Evolutionary conservation across 2,888 invertebrate species (phyloP), one percentile per base, ranked within the genome.

Genomic region (Phasia obesa): DNA sequence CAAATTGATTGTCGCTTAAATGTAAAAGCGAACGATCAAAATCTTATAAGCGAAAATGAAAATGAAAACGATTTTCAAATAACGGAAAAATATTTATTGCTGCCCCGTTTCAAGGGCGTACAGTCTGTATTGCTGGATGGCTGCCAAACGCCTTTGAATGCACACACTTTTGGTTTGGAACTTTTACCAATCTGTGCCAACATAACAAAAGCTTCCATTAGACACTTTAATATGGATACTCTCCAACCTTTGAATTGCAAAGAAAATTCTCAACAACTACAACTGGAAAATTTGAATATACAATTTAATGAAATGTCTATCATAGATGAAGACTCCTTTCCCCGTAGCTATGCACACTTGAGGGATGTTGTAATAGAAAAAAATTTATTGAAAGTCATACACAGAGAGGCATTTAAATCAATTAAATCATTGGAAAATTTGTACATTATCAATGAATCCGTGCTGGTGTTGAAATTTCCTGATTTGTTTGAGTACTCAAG

Each of bases 81-180:
- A 69, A 57, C 70, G 51, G 42, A 27, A 44, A 70, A 53, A 27
- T n/a, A 60, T 25, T 42, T 81, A 51, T 59, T 79, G 17, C 21
- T 80, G 65, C 86, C 84, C 11, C 86, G 85, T 65, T 86, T 87
- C 49, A 85, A 85, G 70, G 81, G 85, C 57, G 84, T 85, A 25
- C 82, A 85, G 60, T 75, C 84, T 74, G 85, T 87, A 70, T 85
- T 84, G 42, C 85, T 90, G 27, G 87, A 90, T 80, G 90, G 90
- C 38, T 88, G 88, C 44, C 88, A 87, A 70, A 87, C 88, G 19
- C 86, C 88, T 31, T 85, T 90, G 21, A 85, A 88, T 70, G 81
- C 85, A 0, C 70, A 81, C 25, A 89, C 87, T 64, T 90, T 89
- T 83, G 90, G 90, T 4, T 75, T 90, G 78, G 90, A 90, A 77